Conservation (phyloP, 2,113 vertebrate species). For the Rhinoptilus africanus region DNA sequence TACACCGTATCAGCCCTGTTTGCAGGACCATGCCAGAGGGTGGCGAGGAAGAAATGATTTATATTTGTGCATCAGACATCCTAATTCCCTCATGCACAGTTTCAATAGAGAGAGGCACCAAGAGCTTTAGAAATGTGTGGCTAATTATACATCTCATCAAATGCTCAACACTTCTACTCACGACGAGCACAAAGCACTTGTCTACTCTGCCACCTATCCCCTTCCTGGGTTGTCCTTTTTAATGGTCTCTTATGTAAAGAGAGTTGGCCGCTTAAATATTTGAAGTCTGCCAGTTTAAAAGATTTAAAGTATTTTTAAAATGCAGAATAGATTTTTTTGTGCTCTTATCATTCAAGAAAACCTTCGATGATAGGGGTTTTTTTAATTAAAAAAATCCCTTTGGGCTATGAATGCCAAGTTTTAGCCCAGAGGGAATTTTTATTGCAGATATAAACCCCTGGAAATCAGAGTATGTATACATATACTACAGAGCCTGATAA, state of each 20-base stretch:
- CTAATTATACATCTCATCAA: constrained; percentile 70
- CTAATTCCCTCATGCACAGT: constrained; percentile 51
- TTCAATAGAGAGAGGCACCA: constrained; percentile 43
- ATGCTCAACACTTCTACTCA: constrained; percentile 26
- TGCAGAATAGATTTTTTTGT: constrained; percentile 3
- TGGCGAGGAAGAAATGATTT: not conserved
- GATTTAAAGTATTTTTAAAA: constrained; percentile 37
- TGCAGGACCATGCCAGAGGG: not conserved
- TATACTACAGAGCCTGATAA: constrained; percentile 23
- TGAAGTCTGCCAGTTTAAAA: constrained; percentile 49
- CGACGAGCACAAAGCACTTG: constrained; percentile 59
- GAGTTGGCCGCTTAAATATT: constrained; percentile 33
- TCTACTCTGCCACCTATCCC: constrained; percentile 32
- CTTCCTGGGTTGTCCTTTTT: constrained; percentile 38
- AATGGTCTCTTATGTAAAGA: constrained; percentile 45
- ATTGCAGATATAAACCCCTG: constrained; percentile 59
- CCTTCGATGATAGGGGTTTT: not conserved
- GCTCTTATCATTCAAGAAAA: constrained; percentile 41
- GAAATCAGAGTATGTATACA: constrained; percentile 57
- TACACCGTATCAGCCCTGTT: not conserved
- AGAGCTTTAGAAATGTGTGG: constrained; percentile 52
- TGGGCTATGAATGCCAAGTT: constrained; percentile 51
- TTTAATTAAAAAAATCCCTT: constrained; percentile 55
- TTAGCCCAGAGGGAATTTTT: constrained; percentile 60
- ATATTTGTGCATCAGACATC: constrained; percentile 47